Percentiles rank a stretch among this genome's conserved stretches.
Evolutionary conservation across 2,888 invertebrate species (phyloP).

Genomic region (Drosophila leonis): DNA sequence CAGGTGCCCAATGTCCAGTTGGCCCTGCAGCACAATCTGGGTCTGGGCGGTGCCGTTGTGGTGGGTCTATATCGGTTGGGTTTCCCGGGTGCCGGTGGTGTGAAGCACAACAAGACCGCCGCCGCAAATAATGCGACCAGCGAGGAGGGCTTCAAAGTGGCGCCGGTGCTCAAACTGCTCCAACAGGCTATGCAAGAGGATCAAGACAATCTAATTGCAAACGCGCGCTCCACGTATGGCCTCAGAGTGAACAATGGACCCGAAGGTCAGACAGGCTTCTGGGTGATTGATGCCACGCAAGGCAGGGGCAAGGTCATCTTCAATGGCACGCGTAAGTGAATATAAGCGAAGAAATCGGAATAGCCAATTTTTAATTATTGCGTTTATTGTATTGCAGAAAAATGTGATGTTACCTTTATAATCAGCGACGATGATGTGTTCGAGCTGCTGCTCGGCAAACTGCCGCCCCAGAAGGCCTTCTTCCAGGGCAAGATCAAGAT

Average conservation of each 20-base stretch:
- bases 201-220: constrained; percentile 92
- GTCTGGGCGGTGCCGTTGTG: constrained; percentile 97
- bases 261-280: constrained; percentile 91
- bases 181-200: constrained; percentile 93
- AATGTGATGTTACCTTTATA: constrained; percentile 95
- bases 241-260: constrained; percentile 94
- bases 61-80: constrained; percentile 95
- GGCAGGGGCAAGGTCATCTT: constrained; percentile 95
- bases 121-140: constrained; percentile 68
- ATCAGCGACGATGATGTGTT: constrained; percentile 95
- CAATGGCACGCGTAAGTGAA: constrained; percentile 87
- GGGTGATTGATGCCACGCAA: constrained; percentile 96
- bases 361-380: not conserved
- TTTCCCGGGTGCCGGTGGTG: constrained; percentile 87
- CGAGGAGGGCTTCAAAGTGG: constrained; percentile 90
- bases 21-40: constrained; percentile 98
- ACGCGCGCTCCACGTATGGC: constrained; percentile 94
- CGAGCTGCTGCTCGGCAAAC: constrained; percentile 94
- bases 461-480: constrained; percentile 98
- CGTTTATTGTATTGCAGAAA: constrained; percentile 87
- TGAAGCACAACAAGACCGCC: constrained; percentile 83
- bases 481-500: constrained; percentile 98
- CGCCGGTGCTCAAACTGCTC: constrained; percentile 92
- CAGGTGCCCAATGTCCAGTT: constrained; percentile 90
- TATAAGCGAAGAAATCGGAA: not conserved